Evolutionary conservation across 2,888 invertebrate species (phyloP).

Genomic region (Callosobruchus maculatus): DNA sequence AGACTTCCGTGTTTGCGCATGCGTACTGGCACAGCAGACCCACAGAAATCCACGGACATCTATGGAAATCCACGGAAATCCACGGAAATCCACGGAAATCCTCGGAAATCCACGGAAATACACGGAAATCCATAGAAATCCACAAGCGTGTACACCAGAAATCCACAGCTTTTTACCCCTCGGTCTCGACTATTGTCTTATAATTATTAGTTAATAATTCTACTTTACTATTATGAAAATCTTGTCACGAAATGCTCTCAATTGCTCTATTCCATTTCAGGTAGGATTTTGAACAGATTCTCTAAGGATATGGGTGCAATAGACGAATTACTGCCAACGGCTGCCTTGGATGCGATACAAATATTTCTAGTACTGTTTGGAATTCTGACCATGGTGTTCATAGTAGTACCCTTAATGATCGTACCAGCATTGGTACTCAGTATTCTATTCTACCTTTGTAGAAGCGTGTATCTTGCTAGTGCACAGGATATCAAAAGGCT

Average conservation of each 20-base stretch:
- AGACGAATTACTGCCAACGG: slow-evolving; percentile 67
- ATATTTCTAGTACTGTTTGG: slow-evolving; percentile 69
- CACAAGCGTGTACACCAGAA: no score
- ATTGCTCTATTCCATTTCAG: slow-evolving; percentile 35
- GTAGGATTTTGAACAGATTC: slow-evolving; percentile 78
- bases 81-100: no score
- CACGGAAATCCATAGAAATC: no score
- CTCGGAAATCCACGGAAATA: no score
- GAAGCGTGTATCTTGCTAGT: slow-evolving; percentile 65
- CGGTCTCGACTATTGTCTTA: no score
- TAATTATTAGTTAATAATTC: no score
- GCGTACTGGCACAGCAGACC: no score
- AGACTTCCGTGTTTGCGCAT: no score
- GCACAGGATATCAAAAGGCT: slow-evolving; percentile 70
- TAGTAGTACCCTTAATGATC: slow-evolving; percentile 67
- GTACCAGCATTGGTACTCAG: slow-evolving; percentile 61
- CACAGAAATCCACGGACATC: no score
- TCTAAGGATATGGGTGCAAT: slow-evolving; percentile 81
- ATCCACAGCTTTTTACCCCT: no score
- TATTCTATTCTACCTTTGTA: slow-evolving; percentile 60
- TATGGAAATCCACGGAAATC: no score
- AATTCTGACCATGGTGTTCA: slow-evolving; percentile 67
- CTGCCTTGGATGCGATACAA: slow-evolving; percentile 61
- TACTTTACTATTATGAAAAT: no score
- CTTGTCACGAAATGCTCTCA: neutral